Conservation (phyloP, 2,888 invertebrate species). For the Argyresthia albistria region DNA sequence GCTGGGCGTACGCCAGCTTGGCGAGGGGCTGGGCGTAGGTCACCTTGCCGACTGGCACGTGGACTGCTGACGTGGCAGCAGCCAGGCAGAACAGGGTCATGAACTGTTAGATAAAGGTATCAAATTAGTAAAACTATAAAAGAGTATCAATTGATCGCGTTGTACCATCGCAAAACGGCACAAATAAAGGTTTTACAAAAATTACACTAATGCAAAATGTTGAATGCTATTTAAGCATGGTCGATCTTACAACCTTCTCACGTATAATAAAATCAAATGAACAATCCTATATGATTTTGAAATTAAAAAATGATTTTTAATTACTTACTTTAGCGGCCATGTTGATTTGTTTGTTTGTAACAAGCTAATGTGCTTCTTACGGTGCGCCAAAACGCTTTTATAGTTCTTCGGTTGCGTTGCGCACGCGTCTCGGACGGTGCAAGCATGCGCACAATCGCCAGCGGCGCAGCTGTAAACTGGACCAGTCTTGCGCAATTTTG, state of each 20-base stretch:
- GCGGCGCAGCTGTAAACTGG: constrained; percentile 11
- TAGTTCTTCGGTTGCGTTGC: constrained; percentile 19
- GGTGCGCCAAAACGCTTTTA: constrained; percentile 33
- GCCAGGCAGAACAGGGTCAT: constrained; percentile 29
- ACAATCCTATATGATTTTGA: no score
- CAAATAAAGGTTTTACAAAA: no score
- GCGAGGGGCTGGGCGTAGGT: constrained; percentile 10
- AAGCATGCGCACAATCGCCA: constrained; percentile 1
- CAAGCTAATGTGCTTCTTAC: constrained; percentile 18
- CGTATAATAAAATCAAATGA: no score
- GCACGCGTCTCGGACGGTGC: neutral
- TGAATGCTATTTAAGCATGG: no score
- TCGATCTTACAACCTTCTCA: no score
- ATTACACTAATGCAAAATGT: no score
- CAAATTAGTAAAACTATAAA: neutral
- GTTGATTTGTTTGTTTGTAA: constrained; percentile 40
- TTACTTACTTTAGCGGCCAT: constrained; percentile 58
- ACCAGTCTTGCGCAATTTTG: constrained; percentile 10
- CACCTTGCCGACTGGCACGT: constrained; percentile 19
- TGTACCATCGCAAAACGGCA: no score
- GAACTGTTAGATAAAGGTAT: constrained; percentile 18
- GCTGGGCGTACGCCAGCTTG: constrained; percentile 7
- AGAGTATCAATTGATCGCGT: no score
- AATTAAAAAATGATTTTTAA: neutral
- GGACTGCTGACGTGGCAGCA: constrained; percentile 30